Conservation (phyloP, 2,113 vertebrate species). For the Mesitornis unicolor region DNA sequence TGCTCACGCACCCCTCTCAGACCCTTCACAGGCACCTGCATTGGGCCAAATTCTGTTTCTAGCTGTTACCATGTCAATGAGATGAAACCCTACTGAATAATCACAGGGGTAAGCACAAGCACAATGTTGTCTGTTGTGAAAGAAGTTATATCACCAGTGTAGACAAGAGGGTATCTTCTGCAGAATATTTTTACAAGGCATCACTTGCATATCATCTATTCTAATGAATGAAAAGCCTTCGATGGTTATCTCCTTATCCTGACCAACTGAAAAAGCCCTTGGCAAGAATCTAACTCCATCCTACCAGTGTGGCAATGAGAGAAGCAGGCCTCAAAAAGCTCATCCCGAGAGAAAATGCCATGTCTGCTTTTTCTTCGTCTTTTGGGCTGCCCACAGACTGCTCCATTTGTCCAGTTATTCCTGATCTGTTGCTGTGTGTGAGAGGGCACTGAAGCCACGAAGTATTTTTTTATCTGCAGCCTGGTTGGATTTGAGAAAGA, state of each 20-base stretch:
- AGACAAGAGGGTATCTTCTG: accelerated
- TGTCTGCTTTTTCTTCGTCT: not conserved
- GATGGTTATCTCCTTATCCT: not conserved
- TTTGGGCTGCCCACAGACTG: not conserved
- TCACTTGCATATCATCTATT: not conserved
- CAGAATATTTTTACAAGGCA: not conserved
- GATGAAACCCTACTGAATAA: not conserved
- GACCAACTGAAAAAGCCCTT: not conserved
- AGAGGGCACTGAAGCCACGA: not conserved
- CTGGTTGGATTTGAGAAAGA: not conserved
- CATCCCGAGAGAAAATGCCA: not conserved
- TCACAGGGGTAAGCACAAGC: accelerated
- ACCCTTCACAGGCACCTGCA: accelerated
- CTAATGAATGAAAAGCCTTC: not conserved
- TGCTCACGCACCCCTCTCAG: not conserved
- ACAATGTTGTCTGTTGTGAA: not conserved
- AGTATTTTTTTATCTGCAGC: not conserved
- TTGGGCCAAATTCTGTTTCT: not conserved
- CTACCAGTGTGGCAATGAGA: not conserved
- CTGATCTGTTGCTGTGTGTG: accelerated
- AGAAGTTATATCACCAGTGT: not conserved
- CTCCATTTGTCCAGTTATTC: not conserved
- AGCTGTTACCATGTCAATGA: not conserved
- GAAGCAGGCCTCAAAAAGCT: not conserved
- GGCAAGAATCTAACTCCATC: not conserved